Evolutionary conservation across 2,888 invertebrate genomes (phyloP).

Genomic region (Ashinkailepas kermadecensis): DNA sequence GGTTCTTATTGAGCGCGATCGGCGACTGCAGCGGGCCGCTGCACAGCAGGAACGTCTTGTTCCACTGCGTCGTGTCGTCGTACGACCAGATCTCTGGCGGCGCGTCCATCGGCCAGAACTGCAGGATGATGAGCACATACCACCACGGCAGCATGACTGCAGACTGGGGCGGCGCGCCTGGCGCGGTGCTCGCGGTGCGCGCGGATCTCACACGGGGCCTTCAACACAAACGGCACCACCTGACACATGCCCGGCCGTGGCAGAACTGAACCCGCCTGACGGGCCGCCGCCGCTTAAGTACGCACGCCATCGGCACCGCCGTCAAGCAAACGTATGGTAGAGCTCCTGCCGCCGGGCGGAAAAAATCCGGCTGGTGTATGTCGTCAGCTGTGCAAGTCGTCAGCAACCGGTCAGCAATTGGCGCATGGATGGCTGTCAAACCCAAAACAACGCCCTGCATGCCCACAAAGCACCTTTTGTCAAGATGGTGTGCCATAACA

Average conservation of each 20-base stretch:
- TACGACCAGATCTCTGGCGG: neutral
- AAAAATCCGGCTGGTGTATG: too few relatives aligned
- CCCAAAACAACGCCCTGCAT: too few relatives aligned
- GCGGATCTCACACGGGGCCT: too few relatives aligned
- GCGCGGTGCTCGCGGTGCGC: neutral
- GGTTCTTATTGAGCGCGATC: neutral
- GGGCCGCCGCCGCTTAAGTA: neutral
- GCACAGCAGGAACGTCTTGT: conserved; percentile 5
- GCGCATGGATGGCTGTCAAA: too few relatives aligned
- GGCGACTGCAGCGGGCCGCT: conserved; percentile 2
- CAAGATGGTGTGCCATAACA: too few relatives aligned
- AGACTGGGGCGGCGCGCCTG: neutral
- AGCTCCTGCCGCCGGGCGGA: too few relatives aligned
- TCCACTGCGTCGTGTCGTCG: neutral
- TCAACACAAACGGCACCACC: too few relatives aligned
- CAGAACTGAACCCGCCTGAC: neutral
- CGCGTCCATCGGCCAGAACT: conserved; percentile 17
- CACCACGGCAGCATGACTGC: conserved; percentile 4
- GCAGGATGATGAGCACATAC: neutral
- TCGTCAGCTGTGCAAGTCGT: too few relatives aligned
- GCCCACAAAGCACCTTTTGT: too few relatives aligned
- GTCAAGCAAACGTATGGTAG: too few relatives aligned
- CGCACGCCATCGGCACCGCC: neutral
- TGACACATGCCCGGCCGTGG: neutral
- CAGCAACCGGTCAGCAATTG: too few relatives aligned